phyloP scores from a whole-genome alignment of 1,140 invertebrate genomes.

The Drosophila yakuba region DNA sequence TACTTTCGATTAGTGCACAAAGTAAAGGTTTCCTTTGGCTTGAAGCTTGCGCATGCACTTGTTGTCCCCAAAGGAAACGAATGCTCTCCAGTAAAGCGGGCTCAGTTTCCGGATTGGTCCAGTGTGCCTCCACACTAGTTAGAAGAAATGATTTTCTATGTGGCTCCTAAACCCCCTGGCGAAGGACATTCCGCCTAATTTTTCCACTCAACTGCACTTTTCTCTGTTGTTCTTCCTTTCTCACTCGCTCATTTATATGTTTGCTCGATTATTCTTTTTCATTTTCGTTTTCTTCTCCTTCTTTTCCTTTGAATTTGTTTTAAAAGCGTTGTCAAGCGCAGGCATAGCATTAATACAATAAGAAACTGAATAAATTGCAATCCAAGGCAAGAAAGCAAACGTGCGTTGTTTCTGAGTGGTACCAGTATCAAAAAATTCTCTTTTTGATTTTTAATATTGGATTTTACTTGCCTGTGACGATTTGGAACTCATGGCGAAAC shows the following conservation, averaged over 20 bases:
- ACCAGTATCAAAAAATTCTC: neutral
- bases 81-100: neutral
- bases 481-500: neutral
- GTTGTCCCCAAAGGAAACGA: neutral
- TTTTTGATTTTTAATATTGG: neutral
- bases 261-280: conserved; percentile 52
- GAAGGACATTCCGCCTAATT: conserved; percentile 77
- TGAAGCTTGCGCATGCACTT: neutral
- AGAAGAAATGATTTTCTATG: conserved; percentile 48
- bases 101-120: neutral
- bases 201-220: conserved; percentile 79
- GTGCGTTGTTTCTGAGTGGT: neutral
- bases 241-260: conserved; percentile 64
- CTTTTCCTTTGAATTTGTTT: conserved; percentile 61
- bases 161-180: conserved; percentile 28
- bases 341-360: conserved; percentile 57
- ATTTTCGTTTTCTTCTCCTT: conserved; percentile 43
- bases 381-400: neutral
- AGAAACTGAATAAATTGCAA: conserved; percentile 39
- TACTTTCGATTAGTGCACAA: neutral
- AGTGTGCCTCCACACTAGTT: conserved; percentile 2
- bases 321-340: conserved; percentile 73
- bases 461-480: neutral
- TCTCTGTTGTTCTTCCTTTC: conserved; percentile 47
- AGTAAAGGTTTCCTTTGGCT: neutral